Base-by-base conservation (phyloP, 2,797 vertebrate species). In the Sebastes melanostomus region DNA sequence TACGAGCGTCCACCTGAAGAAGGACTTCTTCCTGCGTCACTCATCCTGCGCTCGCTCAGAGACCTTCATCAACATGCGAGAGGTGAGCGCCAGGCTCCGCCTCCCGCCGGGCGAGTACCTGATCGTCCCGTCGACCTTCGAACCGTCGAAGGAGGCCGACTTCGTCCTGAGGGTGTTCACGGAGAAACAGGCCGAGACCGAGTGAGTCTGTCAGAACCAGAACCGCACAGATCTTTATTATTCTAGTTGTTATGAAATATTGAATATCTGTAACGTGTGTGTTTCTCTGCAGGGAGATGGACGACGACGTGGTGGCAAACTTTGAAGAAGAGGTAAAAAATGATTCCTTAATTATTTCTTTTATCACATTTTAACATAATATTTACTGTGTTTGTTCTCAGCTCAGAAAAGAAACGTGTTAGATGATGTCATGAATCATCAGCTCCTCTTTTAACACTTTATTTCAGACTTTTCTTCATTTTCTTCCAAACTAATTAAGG, bases 21-120 rank as follows among this genome's bases (percentile, higher is more conserved):
- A 97, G 92, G 97, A 98, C 3, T 99, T 98, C 96, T 98, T 99
- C 91, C 79, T 95, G 71, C 93, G 94, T 13, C 95, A 97, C 42
- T 94, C 94, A 1, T 98, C 97, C 0, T 96, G 94, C 0, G 97
- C 97, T n/a, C 97, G 97, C 56, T 98, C 98, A 0, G 96, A 98
- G 81, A 96, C 94, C 80, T 99, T 97, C 89, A 97, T 96, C 90
- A 98, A 97, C 89, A 89, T 98, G 3, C 84, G 97, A 9, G 97
- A 99, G 92, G 98, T 99, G 83, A 98, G 96, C 92, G 84, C 92
- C 62, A 95, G 97, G 54, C 94, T 98, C 78, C 95, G 94, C 62
- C 96, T 99, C 82, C 96, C 97, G 0, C 97, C 97, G 0, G 98
- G 98, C 0, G 97, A 98, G 63, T 99, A 99, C 85, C 90, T 99